Conservation (phyloP, 1,140 invertebrate species). For the Geopemphigus sp. region DNA sequence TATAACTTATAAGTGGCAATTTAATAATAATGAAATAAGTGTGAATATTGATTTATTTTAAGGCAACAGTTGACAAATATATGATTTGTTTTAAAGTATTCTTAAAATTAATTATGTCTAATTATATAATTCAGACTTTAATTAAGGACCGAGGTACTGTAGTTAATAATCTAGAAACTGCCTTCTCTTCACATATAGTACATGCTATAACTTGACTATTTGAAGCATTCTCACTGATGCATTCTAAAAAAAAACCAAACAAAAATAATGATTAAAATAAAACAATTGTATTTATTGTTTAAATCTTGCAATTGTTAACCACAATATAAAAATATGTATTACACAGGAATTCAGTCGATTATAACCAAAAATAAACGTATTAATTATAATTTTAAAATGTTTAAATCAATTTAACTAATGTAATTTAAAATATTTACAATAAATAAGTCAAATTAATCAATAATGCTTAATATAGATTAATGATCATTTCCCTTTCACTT, state of each 20-base stretch:
- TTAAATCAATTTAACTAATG: too few relatives aligned
- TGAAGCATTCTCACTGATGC: constrained; percentile 17
- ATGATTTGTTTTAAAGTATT: neutral
- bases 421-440: too few relatives aligned
- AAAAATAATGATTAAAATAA: neutral
- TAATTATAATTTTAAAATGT: too few relatives aligned
- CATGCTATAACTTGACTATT: constrained; percentile 15
- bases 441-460: too few relatives aligned
- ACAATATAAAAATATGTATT: neutral
- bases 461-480: too few relatives aligned
- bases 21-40: too few relatives aligned
- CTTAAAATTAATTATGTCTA: neutral
- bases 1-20: too few relatives aligned
- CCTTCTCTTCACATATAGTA: constrained; percentile 31
- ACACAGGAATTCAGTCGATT: neutral
- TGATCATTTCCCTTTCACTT: too few relatives aligned
- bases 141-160: constrained; percentile 44
- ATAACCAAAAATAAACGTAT: neutral
- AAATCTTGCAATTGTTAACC: neutral
- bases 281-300: neutral
- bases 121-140: constrained; percentile 36
- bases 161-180: constrained; percentile 36
- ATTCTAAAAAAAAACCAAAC: constrained; percentile 19
- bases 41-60: neutral
- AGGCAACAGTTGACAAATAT: neutral